These are phyloP conservation scores for Lepus oiostolus DNA, from an alignment of 2,797 vertebrate species.

Conservation along the genomic window DNA sequence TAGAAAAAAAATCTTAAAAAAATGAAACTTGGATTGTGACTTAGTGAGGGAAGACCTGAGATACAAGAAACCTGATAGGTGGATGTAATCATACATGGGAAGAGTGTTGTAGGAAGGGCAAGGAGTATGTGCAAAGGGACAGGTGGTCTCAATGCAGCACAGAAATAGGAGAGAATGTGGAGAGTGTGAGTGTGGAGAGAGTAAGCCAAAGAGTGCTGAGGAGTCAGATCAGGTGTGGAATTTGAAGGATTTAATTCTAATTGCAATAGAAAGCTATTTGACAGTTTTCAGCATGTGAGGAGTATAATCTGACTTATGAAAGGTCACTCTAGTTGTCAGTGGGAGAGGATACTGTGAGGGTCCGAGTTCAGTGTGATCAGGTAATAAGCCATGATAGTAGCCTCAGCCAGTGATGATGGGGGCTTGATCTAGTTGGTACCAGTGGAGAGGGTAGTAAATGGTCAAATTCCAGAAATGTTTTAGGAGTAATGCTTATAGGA, in stretches of 20 bases:
- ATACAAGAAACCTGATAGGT: background rate
- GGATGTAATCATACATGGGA: background rate
- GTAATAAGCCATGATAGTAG: background rate
- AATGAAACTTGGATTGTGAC: background rate
- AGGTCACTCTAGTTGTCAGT: background rate
- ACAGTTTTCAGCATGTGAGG: background rate
- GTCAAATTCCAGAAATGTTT: background rate
- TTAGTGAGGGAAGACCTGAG: background rate
- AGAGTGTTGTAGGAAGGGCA: background rate
- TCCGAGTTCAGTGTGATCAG: background rate
- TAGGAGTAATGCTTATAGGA: background rate
- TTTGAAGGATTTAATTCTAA: conserved; percentile 24
- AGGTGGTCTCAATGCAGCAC: background rate
- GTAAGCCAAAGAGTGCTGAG: background rate
- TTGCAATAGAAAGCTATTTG: background rate
- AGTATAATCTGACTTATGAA: background rate
- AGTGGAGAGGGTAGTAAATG: background rate
- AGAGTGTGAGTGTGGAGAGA: background rate
- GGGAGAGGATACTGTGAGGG: background rate
- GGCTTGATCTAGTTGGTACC: background rate
- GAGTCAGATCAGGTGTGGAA: background rate
- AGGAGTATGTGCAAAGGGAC: background rate
- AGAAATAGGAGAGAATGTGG: background rate
- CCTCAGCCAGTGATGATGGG: background rate
- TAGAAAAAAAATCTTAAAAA: background rate